A percentile compares a stretch with the other conserved stretches of the same genome.
Conservation (phyloP, 2,113 vertebrate species). For the Silurus glanis region DNA sequence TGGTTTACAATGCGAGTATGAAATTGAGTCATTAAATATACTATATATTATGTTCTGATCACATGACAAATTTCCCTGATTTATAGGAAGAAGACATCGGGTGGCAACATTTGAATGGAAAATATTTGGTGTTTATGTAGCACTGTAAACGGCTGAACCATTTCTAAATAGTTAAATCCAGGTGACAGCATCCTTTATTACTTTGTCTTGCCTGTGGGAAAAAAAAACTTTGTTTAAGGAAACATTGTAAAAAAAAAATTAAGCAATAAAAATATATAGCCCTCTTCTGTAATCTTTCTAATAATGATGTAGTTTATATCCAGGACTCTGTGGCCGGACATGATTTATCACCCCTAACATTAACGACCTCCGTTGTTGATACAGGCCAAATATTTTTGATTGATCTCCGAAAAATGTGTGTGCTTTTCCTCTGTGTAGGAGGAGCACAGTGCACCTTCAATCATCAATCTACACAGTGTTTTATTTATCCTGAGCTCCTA, state of each 20-base stretch:
- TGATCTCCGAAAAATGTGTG: conserved; percentile 68
- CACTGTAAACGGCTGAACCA: neutral
- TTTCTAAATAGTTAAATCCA: neutral
- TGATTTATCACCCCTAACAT: conserved; percentile 61
- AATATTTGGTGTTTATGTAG: neutral
- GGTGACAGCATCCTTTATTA: conserved; percentile 2
- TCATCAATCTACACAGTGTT: conserved; percentile 76
- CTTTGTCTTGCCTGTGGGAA: neutral
- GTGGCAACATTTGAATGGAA: neutral
- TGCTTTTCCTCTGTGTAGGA: conserved; percentile 61
- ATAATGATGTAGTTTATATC: conserved; percentile 56
- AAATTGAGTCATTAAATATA: too few species aligned
- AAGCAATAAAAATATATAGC: conserved; percentile 6
- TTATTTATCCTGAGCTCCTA: conserved; percentile 73
- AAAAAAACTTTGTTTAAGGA: conserved; percentile 10
- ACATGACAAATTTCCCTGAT: neutral
- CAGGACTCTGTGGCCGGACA: conserved; percentile 14
- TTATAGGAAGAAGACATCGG: neutral
- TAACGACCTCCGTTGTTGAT: conserved; percentile 66
- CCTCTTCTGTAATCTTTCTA: conserved; percentile 27
- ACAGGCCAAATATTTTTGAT: conserved; percentile 70
- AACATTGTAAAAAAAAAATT: neutral
- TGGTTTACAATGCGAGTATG: too few species aligned
- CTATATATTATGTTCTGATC: neutral
- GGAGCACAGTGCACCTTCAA: conserved; percentile 64